These are phyloP conservation scores for Poecilobothrus nobilitatus DNA, from an alignment of 2,888 invertebrate species.

Conservation along the genomic window DNA sequence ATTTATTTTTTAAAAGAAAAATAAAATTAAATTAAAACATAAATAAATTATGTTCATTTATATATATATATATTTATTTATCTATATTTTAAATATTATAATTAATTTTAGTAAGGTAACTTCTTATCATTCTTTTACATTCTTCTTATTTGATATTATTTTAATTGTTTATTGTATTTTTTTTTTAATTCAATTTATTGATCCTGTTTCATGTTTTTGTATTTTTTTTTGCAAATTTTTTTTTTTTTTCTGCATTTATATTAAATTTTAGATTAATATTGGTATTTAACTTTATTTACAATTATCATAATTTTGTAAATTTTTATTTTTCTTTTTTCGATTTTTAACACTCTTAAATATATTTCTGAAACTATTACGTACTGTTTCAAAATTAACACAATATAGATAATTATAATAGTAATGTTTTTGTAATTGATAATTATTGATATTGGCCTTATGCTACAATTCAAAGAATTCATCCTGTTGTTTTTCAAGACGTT, in stretches of 20 bases:
- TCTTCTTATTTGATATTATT: not conserved
- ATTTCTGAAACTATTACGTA: conserved; percentile 6
- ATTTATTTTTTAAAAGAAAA: not conserved
- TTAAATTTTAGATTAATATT: not conserved
- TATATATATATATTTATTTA: not conserved
- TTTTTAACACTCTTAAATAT: not conserved
- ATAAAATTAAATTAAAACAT: not conserved
- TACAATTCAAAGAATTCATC: conserved; percentile 90
- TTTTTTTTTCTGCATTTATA: not conserved
- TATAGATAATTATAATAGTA: conserved; percentile 11
- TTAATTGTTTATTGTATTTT: not conserved
- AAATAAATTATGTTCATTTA: not conserved
- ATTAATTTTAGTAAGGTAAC: not conserved
- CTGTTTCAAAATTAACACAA: conserved; percentile 7
- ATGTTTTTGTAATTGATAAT: conserved; percentile 7
- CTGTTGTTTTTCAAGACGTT: conserved; percentile 73
- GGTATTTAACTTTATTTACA: not conserved
- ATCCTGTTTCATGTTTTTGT: not conserved
- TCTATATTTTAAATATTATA: not conserved
- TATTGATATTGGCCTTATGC: conserved; percentile 42
- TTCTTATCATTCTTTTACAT: not conserved
- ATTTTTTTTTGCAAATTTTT: not conserved
- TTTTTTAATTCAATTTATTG: not conserved
- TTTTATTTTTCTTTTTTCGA: not conserved
- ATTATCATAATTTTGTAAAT: not conserved